Conservation (phyloP, 2,113 vertebrate species). For the Climacteris rufus region DNA sequence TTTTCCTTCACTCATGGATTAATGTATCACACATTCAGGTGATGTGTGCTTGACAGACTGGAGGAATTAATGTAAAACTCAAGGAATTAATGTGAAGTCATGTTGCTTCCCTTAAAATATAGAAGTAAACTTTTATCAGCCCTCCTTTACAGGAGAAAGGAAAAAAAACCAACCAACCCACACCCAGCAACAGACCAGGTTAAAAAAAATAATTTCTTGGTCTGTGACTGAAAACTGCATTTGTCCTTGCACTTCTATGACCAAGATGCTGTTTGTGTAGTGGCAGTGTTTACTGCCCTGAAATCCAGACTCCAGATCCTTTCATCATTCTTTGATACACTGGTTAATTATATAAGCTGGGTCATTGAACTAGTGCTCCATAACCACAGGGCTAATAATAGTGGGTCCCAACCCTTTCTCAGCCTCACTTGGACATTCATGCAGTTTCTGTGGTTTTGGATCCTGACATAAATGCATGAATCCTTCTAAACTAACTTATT, state of each 20-base stretch:
- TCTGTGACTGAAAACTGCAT: neutral
- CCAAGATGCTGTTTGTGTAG: neutral
- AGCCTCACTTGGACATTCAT: neutral
- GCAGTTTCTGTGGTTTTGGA: neutral
- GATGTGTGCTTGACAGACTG: neutral
- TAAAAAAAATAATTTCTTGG: neutral
- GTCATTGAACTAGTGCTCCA: neutral
- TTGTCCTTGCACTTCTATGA: neutral
- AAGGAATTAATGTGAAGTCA: neutral
- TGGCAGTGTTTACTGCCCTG: neutral
- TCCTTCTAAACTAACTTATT: neutral
- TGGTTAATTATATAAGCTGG: neutral
- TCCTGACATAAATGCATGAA: neutral
- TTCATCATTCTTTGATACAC: neutral
- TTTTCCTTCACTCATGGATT: neutral
- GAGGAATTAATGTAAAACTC: neutral
- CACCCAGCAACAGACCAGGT: neutral
- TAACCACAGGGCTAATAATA: neutral
- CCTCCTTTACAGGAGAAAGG: neutral
- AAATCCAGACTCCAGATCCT: neutral
- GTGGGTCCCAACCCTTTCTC: neutral
- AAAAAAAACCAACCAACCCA: rapidly evolving
- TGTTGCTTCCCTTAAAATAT: neutral
- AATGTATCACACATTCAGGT: neutral
- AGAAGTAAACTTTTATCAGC: neutral